Evolutionary conservation across 2,888 invertebrate genomes (phyloP).

Genomic region (Stenotaenia linearis): DNA sequence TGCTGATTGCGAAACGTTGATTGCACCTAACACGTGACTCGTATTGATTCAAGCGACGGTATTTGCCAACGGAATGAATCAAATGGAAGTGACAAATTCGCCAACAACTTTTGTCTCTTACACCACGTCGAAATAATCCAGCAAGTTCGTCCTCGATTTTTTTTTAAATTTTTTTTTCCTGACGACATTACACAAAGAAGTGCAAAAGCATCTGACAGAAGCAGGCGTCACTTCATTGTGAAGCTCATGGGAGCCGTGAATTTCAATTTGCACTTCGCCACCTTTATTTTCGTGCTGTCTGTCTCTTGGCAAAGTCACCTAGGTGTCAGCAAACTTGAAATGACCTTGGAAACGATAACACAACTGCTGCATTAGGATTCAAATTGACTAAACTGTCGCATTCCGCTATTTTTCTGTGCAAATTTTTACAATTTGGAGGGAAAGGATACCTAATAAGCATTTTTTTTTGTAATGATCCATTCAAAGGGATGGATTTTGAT

Average conservation of each 20-base stretch:
- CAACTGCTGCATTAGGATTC: not conserved
- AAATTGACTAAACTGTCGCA: not conserved
- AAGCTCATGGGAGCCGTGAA: slow-evolving; percentile 20
- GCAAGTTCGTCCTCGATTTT: not conserved
- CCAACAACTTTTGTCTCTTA: not conserved
- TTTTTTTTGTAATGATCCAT: no score
- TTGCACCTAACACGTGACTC: not conserved
- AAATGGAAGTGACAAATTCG: slow-evolving; percentile 6
- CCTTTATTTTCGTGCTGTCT: slow-evolving; percentile 21
- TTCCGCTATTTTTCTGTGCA: not conserved
- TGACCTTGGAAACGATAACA: slow-evolving; percentile 13
- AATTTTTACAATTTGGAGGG: not conserved
- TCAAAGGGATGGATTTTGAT: no score
- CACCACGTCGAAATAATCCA: not conserved
- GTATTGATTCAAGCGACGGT: not conserved
- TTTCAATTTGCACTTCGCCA: slow-evolving; percentile 26
- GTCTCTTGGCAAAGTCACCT: not conserved
- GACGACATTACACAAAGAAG: slow-evolving; percentile 1
- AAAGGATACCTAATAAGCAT: no score
- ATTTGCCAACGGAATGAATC: not conserved
- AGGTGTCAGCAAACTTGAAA: slow-evolving; percentile 17
- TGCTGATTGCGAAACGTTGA: not conserved
- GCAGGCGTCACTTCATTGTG: slow-evolving; percentile 3
- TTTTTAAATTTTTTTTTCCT: not conserved
- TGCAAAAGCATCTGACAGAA: not conserved